Evolutionary conservation across 2,113 vertebrate genomes (phyloP), one percentile per base, ranked within the genome.

Genomic region (Brachyhypopomus gauderio): DNA sequence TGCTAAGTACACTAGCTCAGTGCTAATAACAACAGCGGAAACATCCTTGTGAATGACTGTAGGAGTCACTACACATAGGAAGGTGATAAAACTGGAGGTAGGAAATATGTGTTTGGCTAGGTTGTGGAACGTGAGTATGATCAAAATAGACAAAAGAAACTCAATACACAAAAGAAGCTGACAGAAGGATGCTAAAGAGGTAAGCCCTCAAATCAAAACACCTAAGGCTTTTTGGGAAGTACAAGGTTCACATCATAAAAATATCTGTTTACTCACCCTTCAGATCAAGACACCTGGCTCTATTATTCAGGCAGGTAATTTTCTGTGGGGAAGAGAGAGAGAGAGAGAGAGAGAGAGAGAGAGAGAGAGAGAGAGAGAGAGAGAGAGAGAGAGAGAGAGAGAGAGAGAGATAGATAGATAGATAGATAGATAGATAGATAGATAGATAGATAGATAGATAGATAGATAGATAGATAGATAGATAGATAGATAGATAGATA

Each of bases 211-310:
- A 19, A 60, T 22, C n/a, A 60, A 60, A 60, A n/a, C n/a, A 20
- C 0, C 19, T 60, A 60, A 60, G 19, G 58, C n/a, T 19, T 60
- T 60, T 60, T 20, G 58, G 20, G 20, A 19, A 60, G n/a, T 56
- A 64, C 1, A 64, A 16, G 27, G 62, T 30, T 64, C 27, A 64
- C 23, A 41, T 41, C 25, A 66, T 14, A 17, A 62, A 63, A 60
- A 36, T 34, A 73, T 45, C n/a, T 7, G 19, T 72, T 27, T 52
- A 81, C 92, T 91, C 91, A 93, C 93, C 93, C 89, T 89, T 88
- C 78, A 93, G 89, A 89, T 94, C 92, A 89, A 94, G 90, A 87
- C 90, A 88, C 82, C 86, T 80, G 83, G 90, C 84, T 87, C 90
- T 86, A 77, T 87, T 88, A 72, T 87, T 86, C 83, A 89, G 85